These are phyloP conservation scores for Cyanistes caeruleus DNA, from an alignment of 2,113 vertebrate genomes.

Conservation along the genomic window DNA sequence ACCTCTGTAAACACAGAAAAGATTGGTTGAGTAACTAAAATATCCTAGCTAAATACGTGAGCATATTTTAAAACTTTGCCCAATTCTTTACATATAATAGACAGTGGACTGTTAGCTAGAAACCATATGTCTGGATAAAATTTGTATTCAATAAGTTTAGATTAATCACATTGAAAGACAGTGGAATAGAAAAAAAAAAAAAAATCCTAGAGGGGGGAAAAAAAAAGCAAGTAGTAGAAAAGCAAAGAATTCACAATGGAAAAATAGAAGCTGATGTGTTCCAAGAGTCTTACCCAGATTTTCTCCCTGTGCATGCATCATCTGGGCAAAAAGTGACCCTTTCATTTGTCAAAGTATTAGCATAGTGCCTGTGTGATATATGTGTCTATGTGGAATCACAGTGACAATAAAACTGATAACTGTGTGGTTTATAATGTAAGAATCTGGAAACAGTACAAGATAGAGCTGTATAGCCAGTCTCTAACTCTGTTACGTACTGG, in stretches of 20 bases:
- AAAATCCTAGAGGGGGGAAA: neutral
- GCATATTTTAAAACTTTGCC: neutral
- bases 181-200: neutral
- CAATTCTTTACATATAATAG: neutral
- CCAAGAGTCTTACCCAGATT: neutral
- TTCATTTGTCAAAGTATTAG: neutral
- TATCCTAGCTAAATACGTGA: neutral
- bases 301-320: neutral
- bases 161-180: neutral
- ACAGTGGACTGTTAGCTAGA: neutral
- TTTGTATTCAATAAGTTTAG: neutral
- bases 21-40: neutral
- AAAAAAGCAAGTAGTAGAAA: neutral
- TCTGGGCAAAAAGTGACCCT: neutral
- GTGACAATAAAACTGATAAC: neutral
- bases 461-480: neutral
- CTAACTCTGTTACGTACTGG: neutral
- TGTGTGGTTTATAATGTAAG: slow-evolving; percentile 19
- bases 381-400: neutral
- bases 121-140: neutral
- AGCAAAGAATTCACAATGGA: neutral
- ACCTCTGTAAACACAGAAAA: neutral
- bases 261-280: neutral
- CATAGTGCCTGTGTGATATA: neutral
- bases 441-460: slow-evolving; percentile 27